Base-by-base conservation (phyloP, 1,140 invertebrate species). In the Drosophila novamexicana region DNA sequence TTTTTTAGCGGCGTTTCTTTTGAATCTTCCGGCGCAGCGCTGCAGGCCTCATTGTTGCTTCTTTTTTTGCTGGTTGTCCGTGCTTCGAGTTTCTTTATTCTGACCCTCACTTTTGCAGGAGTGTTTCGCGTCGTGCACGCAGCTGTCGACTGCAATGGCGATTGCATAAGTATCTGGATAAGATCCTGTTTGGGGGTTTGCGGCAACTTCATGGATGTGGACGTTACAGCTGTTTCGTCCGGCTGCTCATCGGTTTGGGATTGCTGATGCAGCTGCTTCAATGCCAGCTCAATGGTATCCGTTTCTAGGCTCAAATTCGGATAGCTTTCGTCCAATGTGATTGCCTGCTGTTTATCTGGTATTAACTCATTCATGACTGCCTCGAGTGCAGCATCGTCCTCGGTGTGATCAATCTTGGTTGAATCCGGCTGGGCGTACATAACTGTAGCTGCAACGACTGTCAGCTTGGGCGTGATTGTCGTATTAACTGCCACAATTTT, bases 371-470 rank as follows among this genome's bases (percentile, higher is more conserved):
- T 67, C 40, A 77, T 50, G 2, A 57, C 56, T 10, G 47, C 40
- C 44, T 77, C 64, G n/a, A 47, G 32, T 12, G 34, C 7, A 50
- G 53, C 14, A 42, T 54, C 32, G 4, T 78, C 82, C 9, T 75
- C 66, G 10, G 44, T 79, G 10, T 89, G 73, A 34, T 89, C 83
- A 8, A 79, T 12, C 47, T 83, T 77, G 2, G 84, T 88, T 6
- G 83, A 88, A 40, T 88, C 83, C 3, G 83, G 83, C 22, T 80
- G 73, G 3, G 77, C 83, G 44, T 80, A 89, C 42, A 88, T 65
- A 8, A 88, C 16, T 14, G 12, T 56, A 0, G 65, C 22, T 2
- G 49, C 3, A 12, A 40, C n/a, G 6, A 14, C 40, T 3, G 49
- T 8, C 14, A 53, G 14, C 22, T 69, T 68, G 8, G 42, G 50